Base-by-base conservation (phyloP, 2,888 invertebrate genomes). In the Crocallis elinguaria region DNA sequence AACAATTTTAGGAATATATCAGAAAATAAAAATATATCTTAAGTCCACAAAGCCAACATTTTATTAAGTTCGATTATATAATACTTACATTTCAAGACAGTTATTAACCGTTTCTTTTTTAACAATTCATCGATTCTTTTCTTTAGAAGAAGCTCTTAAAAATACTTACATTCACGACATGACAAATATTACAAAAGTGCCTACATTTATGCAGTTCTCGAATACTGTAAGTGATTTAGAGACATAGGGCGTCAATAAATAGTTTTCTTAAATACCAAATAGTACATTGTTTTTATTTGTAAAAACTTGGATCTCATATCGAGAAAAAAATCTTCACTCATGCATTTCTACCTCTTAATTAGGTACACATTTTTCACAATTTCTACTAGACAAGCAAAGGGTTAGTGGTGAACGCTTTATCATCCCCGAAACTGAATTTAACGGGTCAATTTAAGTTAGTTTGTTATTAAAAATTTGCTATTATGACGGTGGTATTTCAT, bases 221-320 rank as follows among this genome's bases (percentile, higher is more conserved):
- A 54, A 49, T 48, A 53, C 53, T 54, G 35, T 51, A 76, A 78
- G 76, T 74, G 75, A 75, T 79, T 78, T 73, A 78, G n/a, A n/a
- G n/a, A n/a, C 82, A 78, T 80, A 77, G 82, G 84, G 81, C 82
- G 78, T 82, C 80, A 85, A 85, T 86, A 85, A 86, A 85, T 85
- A 84, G 80, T 84, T 85, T 75, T 78, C 83, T 76, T 80, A 82
- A 79, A 82, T 83, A 79, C 77, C 77, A 77, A 77, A 74, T 79
- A 39, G 37, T 45, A 39, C 19, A 27, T 38, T 17, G 14, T 16
- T 27, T n/a, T 27, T 7, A 6, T 23, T 23, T 23, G 6, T 23
- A 6, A 4, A 6, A 3, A 23, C 2, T 23, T 8, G 6, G 23
- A 23, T 8, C 23, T 23, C 23, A 23, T 23, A 6, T 23, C 2